phyloP scores from a whole-genome alignment of 2,113 vertebrate genomes.

The Canis aureus region DNA sequence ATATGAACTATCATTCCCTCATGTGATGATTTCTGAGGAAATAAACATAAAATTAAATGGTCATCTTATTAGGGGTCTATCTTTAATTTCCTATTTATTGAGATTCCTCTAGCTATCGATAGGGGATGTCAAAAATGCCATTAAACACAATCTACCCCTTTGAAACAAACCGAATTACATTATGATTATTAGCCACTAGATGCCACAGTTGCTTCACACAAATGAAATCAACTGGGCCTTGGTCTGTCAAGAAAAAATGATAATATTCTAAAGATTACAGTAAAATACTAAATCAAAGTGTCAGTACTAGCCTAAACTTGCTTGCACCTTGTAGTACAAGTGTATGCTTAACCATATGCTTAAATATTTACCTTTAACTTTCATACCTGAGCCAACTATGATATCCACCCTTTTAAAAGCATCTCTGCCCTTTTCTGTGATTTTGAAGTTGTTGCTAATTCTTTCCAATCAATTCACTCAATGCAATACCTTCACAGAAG shows the following conservation, averaged over 20 bases:
- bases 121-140: not conserved
- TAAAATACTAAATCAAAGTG: not conserved
- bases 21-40: constrained; percentile 27
- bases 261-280: not conserved
- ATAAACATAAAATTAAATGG: constrained; percentile 4
- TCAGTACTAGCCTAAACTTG: not conserved
- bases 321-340: not conserved
- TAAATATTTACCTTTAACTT: constrained; percentile 20
- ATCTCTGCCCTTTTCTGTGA: constrained; percentile 11
- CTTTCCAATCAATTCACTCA: not conserved
- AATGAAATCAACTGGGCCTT: constrained; percentile 8
- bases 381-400: not conserved
- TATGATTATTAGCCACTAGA: constrained; percentile 81
- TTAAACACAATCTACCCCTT: constrained; percentile 1
- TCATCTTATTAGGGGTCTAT: not conserved
- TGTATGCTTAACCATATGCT: not conserved
- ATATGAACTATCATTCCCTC: not conserved
- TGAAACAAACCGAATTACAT: not conserved
- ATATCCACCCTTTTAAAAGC: not conserved
- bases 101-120: not conserved
- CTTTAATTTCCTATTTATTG: not conserved
- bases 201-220: constrained; percentile 82
- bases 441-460: constrained; percentile 9
- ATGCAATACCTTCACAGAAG: not conserved
- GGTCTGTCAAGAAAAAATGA: not conserved